Conservation (phyloP, 1,140 invertebrate genomes). For the Papilio machaon region DNA sequence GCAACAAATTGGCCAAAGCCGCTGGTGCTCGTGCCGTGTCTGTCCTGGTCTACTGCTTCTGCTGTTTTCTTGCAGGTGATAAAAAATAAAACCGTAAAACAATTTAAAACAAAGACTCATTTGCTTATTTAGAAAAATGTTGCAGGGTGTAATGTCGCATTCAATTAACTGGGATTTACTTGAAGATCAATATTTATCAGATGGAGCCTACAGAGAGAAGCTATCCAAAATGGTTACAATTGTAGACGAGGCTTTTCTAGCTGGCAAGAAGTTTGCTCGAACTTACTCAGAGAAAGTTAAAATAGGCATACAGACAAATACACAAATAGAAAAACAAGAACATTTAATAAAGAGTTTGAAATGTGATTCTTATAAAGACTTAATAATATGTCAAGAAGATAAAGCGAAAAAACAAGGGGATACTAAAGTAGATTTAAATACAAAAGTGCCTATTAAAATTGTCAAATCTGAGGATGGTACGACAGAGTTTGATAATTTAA, state of each 20-base stretch:
- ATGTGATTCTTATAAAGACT: slow-evolving; percentile 50
- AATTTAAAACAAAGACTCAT: background rate
- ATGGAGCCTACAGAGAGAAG: slow-evolving; percentile 91
- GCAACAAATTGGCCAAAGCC: slow-evolving; percentile 97
- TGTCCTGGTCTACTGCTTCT: slow-evolving; percentile 98
- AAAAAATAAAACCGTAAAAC: background rate
- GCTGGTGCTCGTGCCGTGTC: slow-evolving; percentile 94
- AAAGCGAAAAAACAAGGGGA: slow-evolving; percentile 44
- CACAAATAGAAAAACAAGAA: slow-evolving; percentile 40
- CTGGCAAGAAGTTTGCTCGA: slow-evolving; percentile 91
- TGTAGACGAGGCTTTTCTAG: slow-evolving; percentile 88
- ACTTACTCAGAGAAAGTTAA: slow-evolving; percentile 82
- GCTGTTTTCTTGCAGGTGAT: slow-evolving; percentile 95
- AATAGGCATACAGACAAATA: slow-evolving; percentile 39
- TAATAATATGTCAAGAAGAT: slow-evolving; percentile 68
- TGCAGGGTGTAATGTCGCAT: slow-evolving; percentile 95
- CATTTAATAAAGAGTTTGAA: slow-evolving; percentile 42
- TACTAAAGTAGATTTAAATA: slow-evolving; percentile 50
- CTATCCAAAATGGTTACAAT: slow-evolving; percentile 91
- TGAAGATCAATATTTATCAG: slow-evolving; percentile 94
- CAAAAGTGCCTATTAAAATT: slow-evolving; percentile 51
- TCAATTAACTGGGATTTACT: slow-evolving; percentile 97
- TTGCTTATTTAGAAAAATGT: slow-evolving; percentile 1
- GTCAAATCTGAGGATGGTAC: slow-evolving; percentile 44
- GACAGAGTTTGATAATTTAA: slow-evolving; percentile 52